A percentile compares a stretch with the other conserved stretches of the same genome.
phyloP scores from a whole-genome alignment of 2,113 vertebrate genomes.

The Hucho hucho region DNA sequence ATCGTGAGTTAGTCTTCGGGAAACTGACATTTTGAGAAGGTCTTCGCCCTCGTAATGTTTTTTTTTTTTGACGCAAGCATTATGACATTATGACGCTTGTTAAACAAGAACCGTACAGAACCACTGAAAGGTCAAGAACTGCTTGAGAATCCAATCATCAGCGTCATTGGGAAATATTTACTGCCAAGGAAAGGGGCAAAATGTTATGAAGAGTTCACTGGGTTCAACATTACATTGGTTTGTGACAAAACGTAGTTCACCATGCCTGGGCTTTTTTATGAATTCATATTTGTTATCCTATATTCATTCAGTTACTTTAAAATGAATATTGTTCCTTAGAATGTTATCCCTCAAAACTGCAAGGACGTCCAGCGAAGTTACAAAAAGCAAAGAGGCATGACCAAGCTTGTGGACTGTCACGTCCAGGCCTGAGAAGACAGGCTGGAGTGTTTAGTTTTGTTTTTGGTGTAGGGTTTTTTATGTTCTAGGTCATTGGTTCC shows the following conservation, averaged over 20 bases:
- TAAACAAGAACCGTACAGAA: constrained; percentile 31
- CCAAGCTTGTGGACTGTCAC: constrained; percentile 6
- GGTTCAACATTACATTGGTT: background rate
- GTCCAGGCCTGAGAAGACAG: too few relatives aligned
- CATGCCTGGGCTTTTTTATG: background rate
- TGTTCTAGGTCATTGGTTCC: too few relatives aligned
- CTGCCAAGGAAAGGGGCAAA: constrained; percentile 17
- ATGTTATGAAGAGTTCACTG: constrained; percentile 1
- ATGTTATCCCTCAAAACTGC: background rate
- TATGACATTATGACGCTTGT: constrained; percentile 37
- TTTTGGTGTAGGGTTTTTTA: too few relatives aligned
- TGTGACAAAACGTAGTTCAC: background rate
- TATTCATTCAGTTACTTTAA: background rate
- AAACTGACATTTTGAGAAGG: constrained; percentile 44
- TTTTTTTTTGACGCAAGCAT: constrained; percentile 40
- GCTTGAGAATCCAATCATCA: constrained; percentile 41
- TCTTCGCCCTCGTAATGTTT: constrained; percentile 32
- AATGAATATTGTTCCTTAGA: background rate
- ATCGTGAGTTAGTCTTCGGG: constrained; percentile 31
- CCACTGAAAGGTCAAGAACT: constrained; percentile 53
- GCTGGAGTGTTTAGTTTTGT: too few relatives aligned
- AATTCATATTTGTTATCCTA: background rate
- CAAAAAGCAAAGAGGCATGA: background rate
- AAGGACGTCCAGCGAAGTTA: background rate
- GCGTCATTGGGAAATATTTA: constrained; percentile 12